Evolutionary conservation across 2,113 vertebrate species (phyloP).

Genomic region (Mus spicilegus): DNA sequence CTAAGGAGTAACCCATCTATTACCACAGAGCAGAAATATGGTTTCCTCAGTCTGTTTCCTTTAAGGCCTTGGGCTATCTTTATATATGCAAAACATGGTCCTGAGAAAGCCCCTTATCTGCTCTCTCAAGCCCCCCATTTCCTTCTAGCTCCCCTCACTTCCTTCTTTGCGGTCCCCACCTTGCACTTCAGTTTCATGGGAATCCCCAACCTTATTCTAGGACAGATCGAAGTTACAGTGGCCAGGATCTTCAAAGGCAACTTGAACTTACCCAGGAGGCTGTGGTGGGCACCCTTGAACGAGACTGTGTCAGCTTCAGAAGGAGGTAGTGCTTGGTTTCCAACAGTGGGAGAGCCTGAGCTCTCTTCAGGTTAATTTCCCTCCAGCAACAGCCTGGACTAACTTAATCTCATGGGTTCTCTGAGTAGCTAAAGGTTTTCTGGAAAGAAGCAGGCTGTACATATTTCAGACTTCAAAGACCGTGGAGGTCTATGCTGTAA

Average conservation of each 20-base stretch:
- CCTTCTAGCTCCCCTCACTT: not conserved
- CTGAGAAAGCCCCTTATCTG: not conserved
- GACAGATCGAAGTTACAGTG: not conserved
- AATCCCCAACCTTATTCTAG: not conserved
- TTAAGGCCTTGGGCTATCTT: not conserved
- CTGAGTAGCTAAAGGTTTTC: not conserved
- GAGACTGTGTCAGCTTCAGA: not conserved
- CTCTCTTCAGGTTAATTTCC: not conserved
- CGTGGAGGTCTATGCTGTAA: not conserved
- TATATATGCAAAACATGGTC: not conserved
- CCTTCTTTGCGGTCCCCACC: not conserved
- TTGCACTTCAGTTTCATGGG: not conserved
- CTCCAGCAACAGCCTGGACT: not conserved
- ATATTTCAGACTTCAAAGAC: not conserved
- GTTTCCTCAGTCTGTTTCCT: not conserved
- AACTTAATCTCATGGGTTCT: not conserved
- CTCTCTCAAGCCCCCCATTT: not conserved
- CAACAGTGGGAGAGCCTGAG: not conserved
- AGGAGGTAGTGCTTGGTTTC: not conserved
- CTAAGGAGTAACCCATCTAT: not conserved
- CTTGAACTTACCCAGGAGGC: not conserved
- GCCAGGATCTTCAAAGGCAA: not conserved
- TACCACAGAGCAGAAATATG: not conserved
- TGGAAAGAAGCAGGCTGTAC: not conserved
- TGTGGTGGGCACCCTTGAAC: not conserved